phyloP scores from a whole-genome alignment of 2,888 invertebrate genomes.

The Operophtera brumata region DNA sequence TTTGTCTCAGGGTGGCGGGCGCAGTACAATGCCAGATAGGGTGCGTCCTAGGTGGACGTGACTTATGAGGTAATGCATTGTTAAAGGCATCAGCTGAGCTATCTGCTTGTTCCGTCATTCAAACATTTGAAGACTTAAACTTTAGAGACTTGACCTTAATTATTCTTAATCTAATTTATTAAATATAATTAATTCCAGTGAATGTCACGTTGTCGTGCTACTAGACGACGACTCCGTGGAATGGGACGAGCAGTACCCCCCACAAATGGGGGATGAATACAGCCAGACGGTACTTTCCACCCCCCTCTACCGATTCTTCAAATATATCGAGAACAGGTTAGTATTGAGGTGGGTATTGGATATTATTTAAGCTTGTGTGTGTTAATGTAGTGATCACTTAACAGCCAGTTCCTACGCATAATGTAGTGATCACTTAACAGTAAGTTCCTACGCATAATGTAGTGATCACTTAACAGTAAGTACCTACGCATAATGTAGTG shows the following conservation, averaged over 20 bases:
- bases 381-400: background rate
- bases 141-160: background rate
- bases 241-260: slow-evolving; percentile 99
- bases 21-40: too few species aligned
- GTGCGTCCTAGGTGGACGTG: too few species aligned
- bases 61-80: too few species aligned
- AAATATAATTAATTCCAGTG: slow-evolving; percentile 62
- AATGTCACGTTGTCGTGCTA: slow-evolving; percentile 97
- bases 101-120: too few species aligned
- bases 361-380: background rate
- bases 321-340: slow-evolving; percentile 96
- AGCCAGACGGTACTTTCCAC: slow-evolving; percentile 98
- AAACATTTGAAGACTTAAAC: background rate
- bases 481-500: too few species aligned
- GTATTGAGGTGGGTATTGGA: slow-evolving; percentile 20
- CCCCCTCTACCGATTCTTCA: slow-evolving; percentile 98
- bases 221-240: slow-evolving; percentile 97
- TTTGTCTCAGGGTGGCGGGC: too few species aligned
- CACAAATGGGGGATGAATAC: slow-evolving; percentile 99
- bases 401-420: background rate
- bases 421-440: too few species aligned
- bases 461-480: too few species aligned
- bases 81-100: too few species aligned
- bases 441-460: too few species aligned
- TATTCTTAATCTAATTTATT: background rate